A percentile compares a stretch with the other conserved stretches of the same genome.
Evolutionary conservation across 2,113 vertebrate species (phyloP).

Genomic region (Brachirus orientalis): DNA sequence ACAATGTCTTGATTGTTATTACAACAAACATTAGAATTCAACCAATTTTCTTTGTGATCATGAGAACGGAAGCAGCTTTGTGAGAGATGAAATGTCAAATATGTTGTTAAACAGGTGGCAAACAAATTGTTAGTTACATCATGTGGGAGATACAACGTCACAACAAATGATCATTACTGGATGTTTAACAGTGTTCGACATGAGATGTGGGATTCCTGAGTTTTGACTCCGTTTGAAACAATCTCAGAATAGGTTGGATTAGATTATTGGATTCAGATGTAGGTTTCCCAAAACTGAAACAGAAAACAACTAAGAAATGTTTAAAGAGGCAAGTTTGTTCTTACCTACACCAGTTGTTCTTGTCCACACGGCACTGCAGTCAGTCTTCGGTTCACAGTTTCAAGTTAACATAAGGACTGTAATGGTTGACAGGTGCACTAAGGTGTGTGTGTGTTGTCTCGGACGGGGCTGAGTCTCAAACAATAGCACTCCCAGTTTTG

Average conservation of each 20-base stretch:
- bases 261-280: neutral
- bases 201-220: neutral
- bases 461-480: conserved; percentile 29
- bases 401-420: conserved; percentile 4
- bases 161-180: neutral
- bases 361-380: conserved; percentile 1
- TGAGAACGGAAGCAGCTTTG: conserved; percentile 4
- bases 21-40: neutral
- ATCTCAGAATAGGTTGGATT: conserved; percentile 5
- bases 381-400: conserved; percentile 28
- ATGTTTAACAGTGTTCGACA: neutral
- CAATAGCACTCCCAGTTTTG: conserved; percentile 28
- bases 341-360: conserved; percentile 39
- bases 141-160: neutral
- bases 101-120: conserved; percentile 74
- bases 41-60: conserved; percentile 13
- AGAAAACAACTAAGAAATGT: neutral
- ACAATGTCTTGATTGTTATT: neutral
- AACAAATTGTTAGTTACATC: conserved; percentile 21
- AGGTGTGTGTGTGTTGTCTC: conserved; percentile 47
- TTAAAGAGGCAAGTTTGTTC: conserved; percentile 5
- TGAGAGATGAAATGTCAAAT: conserved; percentile 12
- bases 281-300: neutral
- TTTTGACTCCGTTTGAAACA: no score
- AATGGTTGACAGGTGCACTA: conserved; percentile 47